These are phyloP conservation scores for Hydropsyche betteni DNA, from an alignment of 2,888 invertebrate species.

Conservation along the genomic window DNA sequence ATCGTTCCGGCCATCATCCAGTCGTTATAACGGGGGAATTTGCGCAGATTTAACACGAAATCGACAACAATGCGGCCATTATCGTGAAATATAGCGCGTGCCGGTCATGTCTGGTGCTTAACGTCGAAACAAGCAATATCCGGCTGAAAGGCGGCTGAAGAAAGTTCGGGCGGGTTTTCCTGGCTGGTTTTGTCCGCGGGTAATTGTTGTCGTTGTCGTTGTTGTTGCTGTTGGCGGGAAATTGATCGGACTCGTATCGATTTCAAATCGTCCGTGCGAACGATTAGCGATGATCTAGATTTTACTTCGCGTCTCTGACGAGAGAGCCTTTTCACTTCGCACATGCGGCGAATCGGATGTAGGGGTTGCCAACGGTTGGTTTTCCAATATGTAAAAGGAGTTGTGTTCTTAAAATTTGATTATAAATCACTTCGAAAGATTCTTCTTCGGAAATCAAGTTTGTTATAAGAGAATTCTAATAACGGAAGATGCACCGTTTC, in stretches of 20 bases:
- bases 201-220: too few species aligned
- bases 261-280: slow-evolving; percentile 34
- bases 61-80: slow-evolving; percentile 26
- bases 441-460: too few species aligned
- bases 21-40: slow-evolving; percentile 12
- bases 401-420: too few species aligned
- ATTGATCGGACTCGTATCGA: slow-evolving; percentile 32
- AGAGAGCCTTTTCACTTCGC: slow-evolving; percentile 40
- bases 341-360: slow-evolving; percentile 12
- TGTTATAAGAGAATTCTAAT: too few species aligned
- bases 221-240: neutral
- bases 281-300: slow-evolving; percentile 38
- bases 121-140: neutral
- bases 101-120: neutral
- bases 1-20: slow-evolving; percentile 26
- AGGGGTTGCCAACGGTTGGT: neutral
- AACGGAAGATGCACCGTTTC: too few species aligned
- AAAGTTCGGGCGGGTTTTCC: too few species aligned
- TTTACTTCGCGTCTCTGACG: slow-evolving; percentile 30
- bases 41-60: slow-evolving; percentile 24
- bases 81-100: slow-evolving; percentile 32
- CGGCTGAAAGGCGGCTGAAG: too few species aligned
- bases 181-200: too few species aligned
- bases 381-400: too few species aligned
- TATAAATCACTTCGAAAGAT: too few species aligned